phyloP scores from a whole-genome alignment of 1,140 invertebrate genomes.

The Apocrypta bakeri region DNA sequence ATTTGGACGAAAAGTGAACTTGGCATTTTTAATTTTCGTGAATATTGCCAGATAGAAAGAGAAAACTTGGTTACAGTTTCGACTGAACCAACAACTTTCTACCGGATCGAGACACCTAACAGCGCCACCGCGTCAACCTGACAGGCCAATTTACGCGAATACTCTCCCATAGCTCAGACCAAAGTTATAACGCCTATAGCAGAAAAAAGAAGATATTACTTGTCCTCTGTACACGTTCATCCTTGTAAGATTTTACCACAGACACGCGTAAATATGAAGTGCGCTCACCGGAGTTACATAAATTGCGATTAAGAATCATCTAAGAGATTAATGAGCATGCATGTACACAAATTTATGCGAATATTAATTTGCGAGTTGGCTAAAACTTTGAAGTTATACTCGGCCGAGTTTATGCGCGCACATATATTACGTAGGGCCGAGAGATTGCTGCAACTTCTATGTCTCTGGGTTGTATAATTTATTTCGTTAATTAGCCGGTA shows the following conservation, averaged over 20 bases:
- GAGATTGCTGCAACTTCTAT: too few species aligned
- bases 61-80: background rate
- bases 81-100: background rate
- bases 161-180: background rate
- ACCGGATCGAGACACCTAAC: background rate
- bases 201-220: background rate
- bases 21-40: background rate
- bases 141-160: slow-evolving; percentile 14
- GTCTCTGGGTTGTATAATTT: too few species aligned
- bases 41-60: background rate
- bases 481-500: too few species aligned
- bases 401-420: background rate
- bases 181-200: background rate
- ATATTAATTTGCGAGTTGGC: background rate
- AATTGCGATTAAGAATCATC: background rate
- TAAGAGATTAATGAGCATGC: background rate
- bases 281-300: background rate
- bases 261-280: too few species aligned
- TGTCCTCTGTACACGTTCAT: too few species aligned
- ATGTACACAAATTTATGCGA: slow-evolving; percentile 2
- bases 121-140: background rate
- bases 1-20: too few species aligned
- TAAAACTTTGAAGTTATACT: background rate
- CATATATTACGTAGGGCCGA: too few species aligned
- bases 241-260: background rate